Evolutionary conservation across 2,888 invertebrate species (phyloP).

Genomic region (Drosophila diplacantha): DNA sequence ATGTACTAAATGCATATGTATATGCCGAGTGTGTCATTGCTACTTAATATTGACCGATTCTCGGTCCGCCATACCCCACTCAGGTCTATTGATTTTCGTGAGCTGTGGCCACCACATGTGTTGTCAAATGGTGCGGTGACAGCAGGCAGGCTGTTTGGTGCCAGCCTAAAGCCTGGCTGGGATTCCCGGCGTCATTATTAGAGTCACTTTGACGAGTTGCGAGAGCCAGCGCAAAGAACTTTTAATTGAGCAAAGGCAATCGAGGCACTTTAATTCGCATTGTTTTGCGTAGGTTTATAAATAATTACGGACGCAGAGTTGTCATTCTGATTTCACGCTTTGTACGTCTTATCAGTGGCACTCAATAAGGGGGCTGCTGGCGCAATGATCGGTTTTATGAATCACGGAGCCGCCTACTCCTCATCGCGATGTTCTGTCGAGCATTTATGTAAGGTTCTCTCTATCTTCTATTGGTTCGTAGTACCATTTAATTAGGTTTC

Average conservation of each 20-base stretch:
- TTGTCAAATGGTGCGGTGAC: conserved; percentile 46
- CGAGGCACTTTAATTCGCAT: conserved; percentile 33
- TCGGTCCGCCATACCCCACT: conserved; percentile 11
- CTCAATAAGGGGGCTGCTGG: conserved; percentile 8
- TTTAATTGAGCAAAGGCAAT: conserved; percentile 58
- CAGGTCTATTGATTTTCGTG: conserved; percentile 38
- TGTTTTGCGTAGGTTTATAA: conserved; percentile 26
- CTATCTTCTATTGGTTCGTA: conserved; percentile 5
- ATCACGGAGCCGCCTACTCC: conserved; percentile 5
- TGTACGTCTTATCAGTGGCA: conserved; percentile 26
- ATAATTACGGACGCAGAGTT: conserved; percentile 28
- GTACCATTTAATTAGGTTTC: conserved; percentile 33
- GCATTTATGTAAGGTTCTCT: conserved; percentile 18
- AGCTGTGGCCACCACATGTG: conserved; percentile 16
- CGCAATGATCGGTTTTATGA: conserved; percentile 17
- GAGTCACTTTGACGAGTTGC: conserved; percentile 42
- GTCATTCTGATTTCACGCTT: conserved; percentile 24
- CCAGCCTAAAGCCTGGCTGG: conserved; percentile 57
- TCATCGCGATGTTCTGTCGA: background rate
- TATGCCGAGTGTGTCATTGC: background rate
- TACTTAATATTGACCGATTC: conserved; percentile 15
- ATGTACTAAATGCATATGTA: background rate
- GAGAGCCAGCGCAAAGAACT: conserved; percentile 28
- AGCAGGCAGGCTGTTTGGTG: conserved; percentile 53
- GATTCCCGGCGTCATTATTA: conserved; percentile 65